phyloP scores from a whole-genome alignment of 2,113 vertebrate species.

The Coracopsis vasa region DNA sequence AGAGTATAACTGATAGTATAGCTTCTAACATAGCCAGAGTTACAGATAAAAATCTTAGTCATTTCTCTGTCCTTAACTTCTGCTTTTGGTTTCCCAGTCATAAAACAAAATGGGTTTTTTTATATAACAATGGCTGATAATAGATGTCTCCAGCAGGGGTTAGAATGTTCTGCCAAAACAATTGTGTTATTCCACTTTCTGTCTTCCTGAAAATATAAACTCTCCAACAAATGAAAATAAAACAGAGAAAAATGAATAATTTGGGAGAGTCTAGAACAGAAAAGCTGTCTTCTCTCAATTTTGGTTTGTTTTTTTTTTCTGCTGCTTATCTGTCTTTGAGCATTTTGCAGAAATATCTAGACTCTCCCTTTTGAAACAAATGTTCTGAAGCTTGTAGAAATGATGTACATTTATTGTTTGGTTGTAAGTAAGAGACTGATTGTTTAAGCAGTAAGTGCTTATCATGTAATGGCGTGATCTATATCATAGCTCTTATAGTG shows the following conservation, averaged over 20 bases:
- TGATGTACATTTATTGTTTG: neutral
- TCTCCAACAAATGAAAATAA: neutral
- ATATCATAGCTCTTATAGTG: neutral
- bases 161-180: neutral
- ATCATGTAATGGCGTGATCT: neutral
- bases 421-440: neutral
- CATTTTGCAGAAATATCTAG: neutral
- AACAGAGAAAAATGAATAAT: neutral
- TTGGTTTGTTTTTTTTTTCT: neutral
- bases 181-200: neutral
- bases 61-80: neutral
- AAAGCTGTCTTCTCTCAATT: neutral
- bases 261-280: neutral
- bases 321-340: neutral
- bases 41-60: neutral
- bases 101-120: neutral
- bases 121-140: neutral
- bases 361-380: neutral
- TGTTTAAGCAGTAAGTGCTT: neutral
- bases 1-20: neutral
- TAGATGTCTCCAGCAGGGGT: neutral
- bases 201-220: neutral
- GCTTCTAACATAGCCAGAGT: neutral
- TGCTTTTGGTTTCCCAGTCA: constrained; percentile 1
- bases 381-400: neutral